Evolutionary conservation across 2,888 invertebrate genomes (phyloP).

Genomic region (Perizoma flavofasciatum): DNA sequence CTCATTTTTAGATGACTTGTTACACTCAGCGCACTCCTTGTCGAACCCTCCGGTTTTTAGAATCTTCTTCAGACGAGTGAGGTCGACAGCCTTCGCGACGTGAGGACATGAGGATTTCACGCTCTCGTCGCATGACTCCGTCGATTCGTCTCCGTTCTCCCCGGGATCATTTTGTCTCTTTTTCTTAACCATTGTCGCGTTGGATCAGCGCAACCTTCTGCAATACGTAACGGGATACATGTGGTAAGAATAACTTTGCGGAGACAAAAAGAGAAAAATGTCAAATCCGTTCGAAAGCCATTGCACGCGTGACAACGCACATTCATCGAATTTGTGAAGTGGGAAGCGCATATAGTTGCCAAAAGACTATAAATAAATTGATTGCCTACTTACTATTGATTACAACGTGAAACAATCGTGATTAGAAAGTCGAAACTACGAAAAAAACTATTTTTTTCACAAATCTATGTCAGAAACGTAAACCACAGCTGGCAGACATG

Average conservation of each 20-base stretch:
- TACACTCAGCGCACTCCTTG: constrained; percentile 84
- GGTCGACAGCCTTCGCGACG: constrained; percentile 87
- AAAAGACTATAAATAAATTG: constrained; percentile 46
- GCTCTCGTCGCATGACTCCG: constrained; percentile 89
- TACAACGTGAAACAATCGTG: constrained; percentile 53
- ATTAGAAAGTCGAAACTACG: constrained; percentile 50
- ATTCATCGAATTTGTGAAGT: constrained; percentile 56
- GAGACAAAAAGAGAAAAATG: constrained; percentile 81
- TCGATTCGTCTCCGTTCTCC: constrained; percentile 86
- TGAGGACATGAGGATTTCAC: constrained; percentile 87
- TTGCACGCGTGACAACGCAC: constrained; percentile 83
- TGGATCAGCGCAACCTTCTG: constrained; percentile 68
- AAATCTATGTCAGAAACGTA: constrained; percentile 73
- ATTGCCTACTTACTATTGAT: constrained; percentile 72
- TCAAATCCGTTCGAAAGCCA: constrained; percentile 82
- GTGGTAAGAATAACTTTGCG: constrained; percentile 78
- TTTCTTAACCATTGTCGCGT: constrained; percentile 87
- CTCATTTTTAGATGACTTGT: constrained; percentile 73
- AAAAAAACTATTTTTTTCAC: constrained; percentile 56
- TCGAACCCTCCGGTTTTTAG: constrained; percentile 81
- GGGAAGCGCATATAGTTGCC: constrained; percentile 36
- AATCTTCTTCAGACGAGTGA: constrained; percentile 83
- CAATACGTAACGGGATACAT: constrained; percentile 80
- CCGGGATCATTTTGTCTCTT: constrained; percentile 88
- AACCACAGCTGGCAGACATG: constrained; percentile 75